Evolutionary conservation across 2,888 invertebrate species (phyloP), one percentile per base, ranked within the genome.

Genomic region (Cosmia pyralina): DNA sequence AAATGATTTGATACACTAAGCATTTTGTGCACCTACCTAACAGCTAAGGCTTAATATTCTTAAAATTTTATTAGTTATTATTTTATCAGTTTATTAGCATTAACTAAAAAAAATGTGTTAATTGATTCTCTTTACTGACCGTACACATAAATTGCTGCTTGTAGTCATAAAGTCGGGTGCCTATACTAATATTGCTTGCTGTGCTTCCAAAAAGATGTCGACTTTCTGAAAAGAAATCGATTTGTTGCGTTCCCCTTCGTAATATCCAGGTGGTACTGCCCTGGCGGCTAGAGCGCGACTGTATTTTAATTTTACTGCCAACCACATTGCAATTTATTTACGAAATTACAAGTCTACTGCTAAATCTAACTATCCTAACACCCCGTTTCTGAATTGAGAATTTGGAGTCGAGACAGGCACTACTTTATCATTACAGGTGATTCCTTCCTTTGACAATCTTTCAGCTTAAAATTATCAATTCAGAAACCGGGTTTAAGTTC

Each of bases 161-260:
- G 22, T 22, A 46, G 44, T 10, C 44, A 0, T 11, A 11, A 6
- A 6, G 7, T 38, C 8, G 8, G 13, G 22, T 38, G 53, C 8
- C 48, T n/a, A 50, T 38, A 13, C n/a, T 19, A 28, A 50, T 50
- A 52, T 13, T 52, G 5, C n/a, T 68, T 15, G 19, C 6, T 28
- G 19, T 38, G 19, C 22, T 34, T 52, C 10, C 10, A 41, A 50
- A 50, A 41, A 22, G 15, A 19, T 69, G 68, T 10, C 38, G 19
- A 68, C 41, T 28, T 68, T 68, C 38, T 41, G 52, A 70, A 46
- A 17, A 69, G 28, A 55, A 53, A 69, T 44, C 34, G 22, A n/a
- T 70, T 34, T 46, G 34, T 44, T 70, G 53, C 22, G 28, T 70
- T 53, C 19, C 17, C 34, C 13, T 44, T 53, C 34, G 34, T 46